phyloP scores from a whole-genome alignment of 2,888 invertebrate genomes.

The Harpalus rubripes region DNA sequence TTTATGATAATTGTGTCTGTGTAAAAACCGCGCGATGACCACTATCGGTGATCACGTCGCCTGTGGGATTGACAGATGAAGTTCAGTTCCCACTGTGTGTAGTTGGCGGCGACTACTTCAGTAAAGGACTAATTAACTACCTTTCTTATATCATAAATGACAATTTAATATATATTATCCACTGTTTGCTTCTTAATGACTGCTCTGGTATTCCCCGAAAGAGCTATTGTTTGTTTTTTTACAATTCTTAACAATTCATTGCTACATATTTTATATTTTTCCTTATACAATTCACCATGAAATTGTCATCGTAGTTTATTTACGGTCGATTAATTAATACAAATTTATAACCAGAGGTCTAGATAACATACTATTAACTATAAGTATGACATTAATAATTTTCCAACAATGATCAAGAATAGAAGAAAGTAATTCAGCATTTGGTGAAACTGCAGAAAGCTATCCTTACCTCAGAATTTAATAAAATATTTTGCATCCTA shows the following conservation, averaged over 20 bases:
- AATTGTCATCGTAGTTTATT: neutral
- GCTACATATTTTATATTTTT: conserved; percentile 1
- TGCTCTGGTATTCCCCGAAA: conserved; percentile 39
- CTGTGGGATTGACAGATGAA: conserved; percentile 42
- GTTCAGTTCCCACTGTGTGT: conserved; percentile 43
- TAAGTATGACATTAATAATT: no score
- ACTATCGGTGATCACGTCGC: conserved; percentile 30
- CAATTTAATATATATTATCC: conserved; percentile 46
- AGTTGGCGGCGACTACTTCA: conserved; percentile 14
- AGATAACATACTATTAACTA: no score
- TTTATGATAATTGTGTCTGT: conserved; percentile 55
- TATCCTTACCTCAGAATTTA: no score
- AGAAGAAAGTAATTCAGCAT: no score
- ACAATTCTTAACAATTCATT: conserved; percentile 21
- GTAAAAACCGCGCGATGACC: conserved; percentile 39
- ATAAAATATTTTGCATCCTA: no score
- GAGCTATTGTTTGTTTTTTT: conserved; percentile 26
- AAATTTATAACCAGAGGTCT: neutral
- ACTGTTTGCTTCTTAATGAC: conserved; percentile 24
- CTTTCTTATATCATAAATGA: conserved; percentile 35
- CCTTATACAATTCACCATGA: neutral
- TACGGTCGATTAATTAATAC: neutral
- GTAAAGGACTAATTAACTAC: conserved; percentile 32
- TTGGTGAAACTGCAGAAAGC: no score
- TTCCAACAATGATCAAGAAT: no score